Base-by-base conservation (phyloP, 2,113 vertebrate genomes). In the Oncorhynchus mykiss region DNA sequence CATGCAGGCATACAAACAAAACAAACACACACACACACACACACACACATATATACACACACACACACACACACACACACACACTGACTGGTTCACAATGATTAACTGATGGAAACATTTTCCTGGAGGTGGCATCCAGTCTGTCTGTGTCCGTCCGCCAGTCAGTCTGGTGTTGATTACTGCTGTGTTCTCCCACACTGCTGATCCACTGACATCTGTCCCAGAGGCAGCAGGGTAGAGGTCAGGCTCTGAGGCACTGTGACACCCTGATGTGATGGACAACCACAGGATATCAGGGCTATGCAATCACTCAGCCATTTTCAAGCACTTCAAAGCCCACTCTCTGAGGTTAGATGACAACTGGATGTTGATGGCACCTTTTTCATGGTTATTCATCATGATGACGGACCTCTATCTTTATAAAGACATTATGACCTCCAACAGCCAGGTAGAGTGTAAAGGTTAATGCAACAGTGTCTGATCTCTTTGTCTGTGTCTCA, bases 401-500 rank as follows among this genome's bases (percentile, higher is more conserved):
- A 67, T 14, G 27, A 67, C 27, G 4, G 14, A 67, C 12, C 14
- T 5, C 12, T 34, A 74, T 85, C 84, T 84, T 89, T 87, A 83
- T 71, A 85, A 86, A 86, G 70, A 80, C 85, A 86, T 89, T 84
- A 84, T 78, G 39, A 79, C 34, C 34, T 45, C 18, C 22, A 64
- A 29, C 57, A n/a, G 27, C 70, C 39, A 16, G 62, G 12, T 14
- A 39, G 60, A 54, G 68, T 77, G 73, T 84, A 82, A 83, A 71
- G 48, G 82, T 45, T 80, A 79, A 29, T 77, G 51, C 51, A 67
- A 67, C 24, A 16, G 14, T 67, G 65, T 68, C 34, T 77, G 14
- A 67, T 78, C 34, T 80, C 18, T 73, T 45, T 66, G 12, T 81
- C 20, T 78, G 71, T 48, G 65, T 75, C 83, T 66, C 81, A 98